phyloP scores from a whole-genome alignment of 2,797 vertebrate genomes.

The Xiphorhynchus erythropygius region DNA sequence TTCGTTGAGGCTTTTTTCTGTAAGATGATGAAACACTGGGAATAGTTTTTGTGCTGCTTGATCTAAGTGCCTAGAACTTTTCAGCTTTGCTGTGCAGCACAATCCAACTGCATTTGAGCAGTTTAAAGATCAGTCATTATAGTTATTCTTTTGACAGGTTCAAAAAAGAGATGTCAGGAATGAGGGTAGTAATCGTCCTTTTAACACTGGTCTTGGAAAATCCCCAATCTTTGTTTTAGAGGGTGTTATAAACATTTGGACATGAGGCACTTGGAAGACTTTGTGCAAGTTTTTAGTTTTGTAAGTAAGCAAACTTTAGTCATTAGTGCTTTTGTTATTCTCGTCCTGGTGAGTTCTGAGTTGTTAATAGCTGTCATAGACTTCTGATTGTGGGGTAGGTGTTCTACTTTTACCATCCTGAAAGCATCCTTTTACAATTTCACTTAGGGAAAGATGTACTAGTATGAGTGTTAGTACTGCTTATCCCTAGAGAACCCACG shows the following conservation, averaged over 20 bases:
- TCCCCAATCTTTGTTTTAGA: neutral
- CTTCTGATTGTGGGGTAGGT: neutral
- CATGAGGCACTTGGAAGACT: neutral
- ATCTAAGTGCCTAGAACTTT: neutral
- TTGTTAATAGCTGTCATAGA: neutral
- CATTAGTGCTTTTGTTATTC: neutral
- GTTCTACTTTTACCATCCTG: neutral
- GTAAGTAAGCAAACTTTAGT: neutral
- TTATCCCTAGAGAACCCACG: neutral
- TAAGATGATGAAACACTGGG: neutral
- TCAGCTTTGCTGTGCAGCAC: neutral
- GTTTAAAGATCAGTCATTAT: neutral
- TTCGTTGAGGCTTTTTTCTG: neutral
- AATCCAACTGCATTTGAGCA: neutral
- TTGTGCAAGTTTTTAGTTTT: neutral
- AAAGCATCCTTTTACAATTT: neutral
- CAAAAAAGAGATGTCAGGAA: neutral
- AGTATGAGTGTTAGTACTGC: neutral
- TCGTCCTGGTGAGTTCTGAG: neutral
- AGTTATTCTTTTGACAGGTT: neutral
- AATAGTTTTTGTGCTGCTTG: neutral
- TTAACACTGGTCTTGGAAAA: neutral
- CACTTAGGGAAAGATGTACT: neutral
- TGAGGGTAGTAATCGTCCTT: neutral
- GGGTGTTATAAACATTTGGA: neutral